Conservation (phyloP, 2,888 invertebrate genomes). For the Sphecodes monilicornis region DNA sequence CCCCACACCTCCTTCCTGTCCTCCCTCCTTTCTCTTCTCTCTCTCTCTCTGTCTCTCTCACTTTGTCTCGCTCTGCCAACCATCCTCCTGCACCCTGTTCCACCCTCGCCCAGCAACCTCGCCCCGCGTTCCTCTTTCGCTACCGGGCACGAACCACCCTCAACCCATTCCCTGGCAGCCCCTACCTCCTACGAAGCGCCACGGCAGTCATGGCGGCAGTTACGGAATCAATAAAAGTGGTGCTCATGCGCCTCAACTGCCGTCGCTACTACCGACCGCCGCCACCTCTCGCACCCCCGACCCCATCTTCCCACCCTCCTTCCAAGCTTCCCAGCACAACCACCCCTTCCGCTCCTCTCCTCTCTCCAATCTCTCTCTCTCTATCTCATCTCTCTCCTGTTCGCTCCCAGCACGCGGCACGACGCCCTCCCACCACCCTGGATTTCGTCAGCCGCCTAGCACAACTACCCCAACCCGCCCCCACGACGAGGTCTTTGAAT, state of each 20-base stretch:
- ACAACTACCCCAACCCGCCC: slow-evolving; percentile 55
- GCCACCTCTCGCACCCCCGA: slow-evolving; percentile 54
- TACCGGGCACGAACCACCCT: slow-evolving; percentile 65
- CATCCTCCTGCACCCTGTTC: slow-evolving; percentile 44
- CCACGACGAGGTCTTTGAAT: slow-evolving; percentile 76
- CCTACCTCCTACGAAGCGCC: slow-evolving; percentile 67
- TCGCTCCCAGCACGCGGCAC: slow-evolving; percentile 12
- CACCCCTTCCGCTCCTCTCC: slow-evolving; percentile 26
- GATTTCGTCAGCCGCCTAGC: slow-evolving; percentile 54
- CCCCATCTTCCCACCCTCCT: slow-evolving; percentile 61
- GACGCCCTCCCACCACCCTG: slow-evolving; percentile 53
- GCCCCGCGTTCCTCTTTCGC: slow-evolving; percentile 63
- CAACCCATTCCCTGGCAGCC: slow-evolving; percentile 71
- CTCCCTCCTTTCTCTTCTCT: slow-evolving; percentile 49
- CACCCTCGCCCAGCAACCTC: slow-evolving; percentile 3
- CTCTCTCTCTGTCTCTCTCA: neutral
- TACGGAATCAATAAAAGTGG: slow-evolving; percentile 85
- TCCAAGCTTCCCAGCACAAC: slow-evolving; percentile 60
- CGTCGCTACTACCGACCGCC: slow-evolving; percentile 79
- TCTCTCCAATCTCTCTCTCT: neutral
- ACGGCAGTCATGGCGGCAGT: slow-evolving; percentile 84
- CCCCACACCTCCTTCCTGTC: slow-evolving; percentile 64
- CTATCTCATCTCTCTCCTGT: slow-evolving; percentile 14
- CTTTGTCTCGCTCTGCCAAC: slow-evolving; percentile 23
- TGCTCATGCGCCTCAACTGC: slow-evolving; percentile 84